Percentiles rank a stretch among this genome's conserved stretches.
Conservation (phyloP, 2,113 vertebrate genomes). For the Anseranas semipalmata region DNA sequence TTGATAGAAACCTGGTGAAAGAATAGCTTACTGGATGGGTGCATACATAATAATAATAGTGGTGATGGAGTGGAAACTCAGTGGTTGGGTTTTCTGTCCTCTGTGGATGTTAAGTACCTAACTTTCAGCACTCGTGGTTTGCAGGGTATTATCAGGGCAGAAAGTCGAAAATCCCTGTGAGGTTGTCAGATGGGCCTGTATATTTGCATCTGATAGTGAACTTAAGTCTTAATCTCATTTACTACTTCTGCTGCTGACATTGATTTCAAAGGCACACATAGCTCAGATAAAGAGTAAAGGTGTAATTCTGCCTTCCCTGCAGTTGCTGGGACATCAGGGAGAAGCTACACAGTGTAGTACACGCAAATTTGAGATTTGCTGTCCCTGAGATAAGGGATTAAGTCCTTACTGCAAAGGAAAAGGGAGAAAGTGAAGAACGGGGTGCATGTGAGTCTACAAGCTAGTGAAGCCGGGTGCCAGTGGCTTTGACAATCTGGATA, state of each 20-base stretch:
- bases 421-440: background rate
- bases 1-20: background rate
- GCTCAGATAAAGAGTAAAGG: background rate
- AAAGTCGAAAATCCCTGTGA: slow-evolving; percentile 13
- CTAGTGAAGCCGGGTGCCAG: background rate
- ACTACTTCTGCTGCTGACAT: background rate
- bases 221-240: slow-evolving; percentile 28
- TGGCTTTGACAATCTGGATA: background rate
- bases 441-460: background rate
- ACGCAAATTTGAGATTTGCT: background rate
- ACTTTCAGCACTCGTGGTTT: background rate
- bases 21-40: background rate
- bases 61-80: background rate
- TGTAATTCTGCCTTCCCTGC: background rate
- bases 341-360: background rate
- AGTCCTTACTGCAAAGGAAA: background rate
- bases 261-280: slow-evolving; percentile 39
- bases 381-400: background rate
- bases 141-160: background rate
- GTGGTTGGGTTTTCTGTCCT: background rate
- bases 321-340: background rate
- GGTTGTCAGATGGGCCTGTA: background rate
- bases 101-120: background rate
- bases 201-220: slow-evolving; percentile 40
- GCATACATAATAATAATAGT: background rate